Percentiles rank a stretch among this genome's conserved stretches.
Evolutionary conservation across 2,113 vertebrate genomes (phyloP).

Genomic region (Sturnus vulgaris): DNA sequence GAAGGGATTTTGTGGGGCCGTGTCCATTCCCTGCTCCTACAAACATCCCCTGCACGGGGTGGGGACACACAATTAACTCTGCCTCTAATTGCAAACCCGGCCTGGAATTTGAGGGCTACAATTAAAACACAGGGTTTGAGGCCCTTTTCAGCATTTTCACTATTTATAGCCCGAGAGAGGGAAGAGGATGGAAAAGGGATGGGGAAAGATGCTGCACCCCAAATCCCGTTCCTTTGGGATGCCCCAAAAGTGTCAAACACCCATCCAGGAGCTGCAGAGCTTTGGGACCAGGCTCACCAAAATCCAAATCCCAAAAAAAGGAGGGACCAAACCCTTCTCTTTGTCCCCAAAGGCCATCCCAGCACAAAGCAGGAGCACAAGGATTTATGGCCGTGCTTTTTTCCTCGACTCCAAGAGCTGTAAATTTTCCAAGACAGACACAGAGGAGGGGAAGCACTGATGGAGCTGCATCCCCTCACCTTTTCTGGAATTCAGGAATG

Average conservation of each 20-base stretch:
- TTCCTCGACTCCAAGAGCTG: background rate
- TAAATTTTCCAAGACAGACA: background rate
- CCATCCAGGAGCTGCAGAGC: background rate
- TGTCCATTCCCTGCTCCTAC: background rate
- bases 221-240: background rate
- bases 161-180: rapidly evolving
- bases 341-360: background rate
- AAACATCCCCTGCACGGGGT: background rate
- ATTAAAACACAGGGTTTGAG: background rate
- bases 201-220: background rate
- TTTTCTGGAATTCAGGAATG: background rate
- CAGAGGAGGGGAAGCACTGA: rapidly evolving
- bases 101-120: background rate
- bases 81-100: background rate
- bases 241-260: background rate
- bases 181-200: background rate
- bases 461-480: background rate
- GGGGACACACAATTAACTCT: background rate
- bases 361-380: background rate
- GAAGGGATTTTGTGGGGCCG: background rate
- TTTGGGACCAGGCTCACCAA: background rate
- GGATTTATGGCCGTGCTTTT: background rate
- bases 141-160: background rate
- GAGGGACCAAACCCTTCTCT: background rate
- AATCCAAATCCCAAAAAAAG: too few species aligned